Percentiles rank a stretch among this genome's conserved stretches.
phyloP scores from a whole-genome alignment of 2,113 vertebrate species.

The Rhea pennata region DNA sequence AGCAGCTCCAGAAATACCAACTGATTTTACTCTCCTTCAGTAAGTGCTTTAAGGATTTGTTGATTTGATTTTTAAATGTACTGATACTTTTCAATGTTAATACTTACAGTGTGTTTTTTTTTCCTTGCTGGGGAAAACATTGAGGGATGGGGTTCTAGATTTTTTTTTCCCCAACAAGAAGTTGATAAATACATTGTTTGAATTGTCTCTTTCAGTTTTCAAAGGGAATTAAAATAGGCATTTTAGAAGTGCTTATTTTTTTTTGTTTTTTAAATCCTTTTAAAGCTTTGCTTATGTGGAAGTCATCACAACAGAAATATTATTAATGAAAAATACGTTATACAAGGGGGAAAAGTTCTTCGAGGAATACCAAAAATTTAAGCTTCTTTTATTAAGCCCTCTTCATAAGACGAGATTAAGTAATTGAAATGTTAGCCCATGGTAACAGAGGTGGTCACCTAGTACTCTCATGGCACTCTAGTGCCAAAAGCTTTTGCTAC shows the following conservation, averaged over 20 bases:
- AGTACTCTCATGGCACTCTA: background rate
- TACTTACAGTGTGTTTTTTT: background rate
- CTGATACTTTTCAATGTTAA: background rate
- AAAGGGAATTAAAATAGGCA: background rate
- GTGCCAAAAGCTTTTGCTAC: background rate
- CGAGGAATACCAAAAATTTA: background rate
- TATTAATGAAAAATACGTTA: no score
- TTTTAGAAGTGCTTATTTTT: background rate
- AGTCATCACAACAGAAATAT: background rate
- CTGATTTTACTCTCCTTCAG: conserved; percentile 95
- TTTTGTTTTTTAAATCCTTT: background rate
- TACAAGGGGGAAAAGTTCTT: no score
- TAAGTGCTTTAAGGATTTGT: conserved; percentile 78
- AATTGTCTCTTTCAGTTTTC: background rate
- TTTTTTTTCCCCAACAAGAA: background rate
- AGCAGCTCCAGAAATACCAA: conserved; percentile 99
- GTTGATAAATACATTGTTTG: background rate
- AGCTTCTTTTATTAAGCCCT: background rate
- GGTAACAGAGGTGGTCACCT: background rate
- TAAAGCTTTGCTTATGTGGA: background rate
- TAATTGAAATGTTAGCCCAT: background rate
- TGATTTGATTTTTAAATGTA: background rate
- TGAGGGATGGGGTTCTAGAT: background rate
- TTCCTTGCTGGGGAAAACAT: background rate
- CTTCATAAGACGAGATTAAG: background rate